These are phyloP conservation scores for Cyaniris semiargus DNA, from an alignment of 2,888 invertebrate species.

Conservation along the genomic window DNA sequence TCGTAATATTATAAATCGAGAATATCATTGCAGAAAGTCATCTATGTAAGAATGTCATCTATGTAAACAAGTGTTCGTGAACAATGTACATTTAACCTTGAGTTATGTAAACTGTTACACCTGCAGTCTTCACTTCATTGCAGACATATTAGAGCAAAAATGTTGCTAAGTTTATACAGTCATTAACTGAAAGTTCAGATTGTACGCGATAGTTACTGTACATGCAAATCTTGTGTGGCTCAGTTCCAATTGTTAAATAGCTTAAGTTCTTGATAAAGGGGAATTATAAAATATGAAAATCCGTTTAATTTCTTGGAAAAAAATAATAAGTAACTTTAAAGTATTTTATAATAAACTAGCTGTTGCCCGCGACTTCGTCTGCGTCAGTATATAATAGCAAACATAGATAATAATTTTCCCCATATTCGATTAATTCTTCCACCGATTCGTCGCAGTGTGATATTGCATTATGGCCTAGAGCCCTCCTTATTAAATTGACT, in stretches of 20 bases:
- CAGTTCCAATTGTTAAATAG: conserved; percentile 1
- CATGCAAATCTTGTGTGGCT: conserved; percentile 21
- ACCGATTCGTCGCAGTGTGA: too few species aligned
- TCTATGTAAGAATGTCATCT: conserved; percentile 6
- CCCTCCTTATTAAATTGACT: too few species aligned
- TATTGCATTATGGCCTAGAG: too few species aligned
- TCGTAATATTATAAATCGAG: neutral
- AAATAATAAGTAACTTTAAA: neutral
- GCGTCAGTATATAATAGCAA: too few species aligned
- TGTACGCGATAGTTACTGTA: neutral
- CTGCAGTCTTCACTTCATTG: conserved; percentile 29
- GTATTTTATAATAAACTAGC: neutral
- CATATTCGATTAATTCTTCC: too few species aligned
- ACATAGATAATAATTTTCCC: too few species aligned
- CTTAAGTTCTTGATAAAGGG: neutral
- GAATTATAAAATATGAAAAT: neutral
- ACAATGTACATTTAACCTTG: conserved; percentile 4
- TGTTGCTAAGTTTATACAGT: conserved; percentile 15
- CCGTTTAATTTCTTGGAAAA: neutral
- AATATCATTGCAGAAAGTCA: neutral
- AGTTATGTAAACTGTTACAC: conserved; percentile 19
- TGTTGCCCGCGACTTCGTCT: too few species aligned
- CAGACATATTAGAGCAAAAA: conserved; percentile 25
- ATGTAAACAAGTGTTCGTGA: conserved; percentile 4
- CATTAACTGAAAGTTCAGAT: neutral